Base-by-base conservation (phyloP, 2,797 vertebrate genomes). In the Catostomus latipinnis region DNA sequence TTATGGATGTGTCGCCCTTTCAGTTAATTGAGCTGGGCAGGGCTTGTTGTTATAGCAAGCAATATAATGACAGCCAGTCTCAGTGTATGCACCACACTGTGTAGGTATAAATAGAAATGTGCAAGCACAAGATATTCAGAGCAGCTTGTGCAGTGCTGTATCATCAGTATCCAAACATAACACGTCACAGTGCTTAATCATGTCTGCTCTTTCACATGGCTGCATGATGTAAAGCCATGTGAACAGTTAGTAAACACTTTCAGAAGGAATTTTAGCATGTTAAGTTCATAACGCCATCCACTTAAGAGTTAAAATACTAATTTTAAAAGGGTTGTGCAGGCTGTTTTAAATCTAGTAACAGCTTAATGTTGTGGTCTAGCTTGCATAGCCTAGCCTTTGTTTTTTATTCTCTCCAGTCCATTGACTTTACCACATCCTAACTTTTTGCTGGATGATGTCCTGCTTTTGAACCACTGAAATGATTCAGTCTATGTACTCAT, bases 91-190 rank as follows among this genome's bases (percentile, higher is more conserved):
- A 48, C 48, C 10, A 43, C 65, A 10, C 48, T 73, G n/a, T 62
- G 76, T 62, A 66, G 58, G 69, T 94, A 93, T 92, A 91, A 92
- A 93, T 93, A 94, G 92, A 87, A 63, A 60, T 65, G 72, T 83
- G 80, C 76, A 82, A 88, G 86, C 81, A 80, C 84, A 81, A 89
- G 81, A 79, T 90, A 93, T 93, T 92, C 88, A 83, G 86, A 90
- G 89, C 84, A 87, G 82, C 87, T 52, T 8, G 81, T 82, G 34
- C 34, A 34, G 34, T 34, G 82, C 71, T 63, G 76, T 58, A 57
- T 58, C 49, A 75, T 79, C 61, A 62, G 5, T 63, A 13, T 48
- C 74, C 43, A 61, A 81, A 76, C 56, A 57, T 82, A 81, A 82
- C 82, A 60, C 45, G 46, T 48, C 5, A 56, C 12, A 12, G 50